Evolutionary conservation across 2,797 vertebrate genomes (phyloP).

Genomic region (Coendou prehensilis): DNA sequence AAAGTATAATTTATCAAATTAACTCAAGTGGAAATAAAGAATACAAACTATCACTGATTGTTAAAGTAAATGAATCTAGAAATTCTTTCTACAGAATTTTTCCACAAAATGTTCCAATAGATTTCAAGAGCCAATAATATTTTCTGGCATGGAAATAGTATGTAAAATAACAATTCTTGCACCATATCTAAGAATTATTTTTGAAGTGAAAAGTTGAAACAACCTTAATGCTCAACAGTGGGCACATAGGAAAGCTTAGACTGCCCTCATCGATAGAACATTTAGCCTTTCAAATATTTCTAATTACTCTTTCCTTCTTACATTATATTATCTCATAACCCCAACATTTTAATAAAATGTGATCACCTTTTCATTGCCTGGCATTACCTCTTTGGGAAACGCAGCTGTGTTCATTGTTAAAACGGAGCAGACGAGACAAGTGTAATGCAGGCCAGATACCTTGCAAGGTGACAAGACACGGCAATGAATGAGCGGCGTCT

Average conservation of each 20-base stretch:
- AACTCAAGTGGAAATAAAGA: conserved; percentile 40
- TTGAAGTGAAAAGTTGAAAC: conserved; percentile 1
- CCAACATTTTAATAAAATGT: not conserved
- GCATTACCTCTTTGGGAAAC: conserved; percentile 8
- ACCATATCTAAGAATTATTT: not conserved
- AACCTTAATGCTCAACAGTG: not conserved
- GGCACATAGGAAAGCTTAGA: not conserved
- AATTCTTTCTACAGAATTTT: not conserved
- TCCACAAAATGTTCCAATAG: not conserved
- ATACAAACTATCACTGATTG: conserved; percentile 1
- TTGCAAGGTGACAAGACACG: not conserved
- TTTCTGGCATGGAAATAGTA: not conserved
- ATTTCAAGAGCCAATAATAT: conserved; percentile 22
- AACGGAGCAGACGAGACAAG: not conserved
- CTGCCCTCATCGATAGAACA: conserved; percentile 6
- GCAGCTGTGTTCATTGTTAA: not conserved
- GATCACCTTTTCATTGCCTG: not conserved
- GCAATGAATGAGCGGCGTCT: not conserved
- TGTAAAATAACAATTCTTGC: conserved; percentile 13
- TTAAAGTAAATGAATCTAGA: conserved; percentile 21
- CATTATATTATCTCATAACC: not conserved
- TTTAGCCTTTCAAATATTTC: not conserved
- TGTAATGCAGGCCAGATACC: not conserved
- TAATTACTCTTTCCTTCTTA: not conserved
- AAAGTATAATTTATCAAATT: conserved; percentile 52